phyloP scores from a whole-genome alignment of 2,113 vertebrate species.

The Pseudorasbora parva region DNA sequence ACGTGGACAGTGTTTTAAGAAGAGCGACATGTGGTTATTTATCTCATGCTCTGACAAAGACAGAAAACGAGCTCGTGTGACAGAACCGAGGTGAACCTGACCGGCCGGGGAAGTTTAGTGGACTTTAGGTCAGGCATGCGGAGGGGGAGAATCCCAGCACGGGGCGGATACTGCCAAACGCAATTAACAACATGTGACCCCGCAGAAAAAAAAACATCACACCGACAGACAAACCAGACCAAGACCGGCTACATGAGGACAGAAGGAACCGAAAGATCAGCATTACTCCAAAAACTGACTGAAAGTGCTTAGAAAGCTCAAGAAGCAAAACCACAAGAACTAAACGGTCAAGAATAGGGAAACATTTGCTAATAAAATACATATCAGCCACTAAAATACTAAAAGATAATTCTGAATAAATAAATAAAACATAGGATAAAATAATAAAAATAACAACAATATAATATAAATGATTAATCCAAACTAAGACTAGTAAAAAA shows the following conservation, averaged over 20 bases:
- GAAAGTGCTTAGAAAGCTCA: neutral
- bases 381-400: no score
- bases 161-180: conserved; percentile 63
- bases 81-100: no score
- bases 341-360: neutral
- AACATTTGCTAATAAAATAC: neutral
- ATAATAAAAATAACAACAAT: no score
- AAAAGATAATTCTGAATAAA: no score
- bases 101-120: no score
- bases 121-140: neutral
- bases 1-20: neutral
- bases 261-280: neutral
- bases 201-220: no score
- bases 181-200: conserved; percentile 73
- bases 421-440: no score
- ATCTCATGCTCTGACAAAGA: neutral
- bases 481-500: no score
- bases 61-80: neutral
- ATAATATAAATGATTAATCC: no score
- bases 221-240: neutral
- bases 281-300: neutral
- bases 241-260: neutral
- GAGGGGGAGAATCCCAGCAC: conserved; percentile 47
- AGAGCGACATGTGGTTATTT: neutral
- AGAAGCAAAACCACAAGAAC: neutral